Evolutionary conservation across 2,888 invertebrate genomes (phyloP), one percentile per base, ranked within the genome.

Genomic region (Schizotus pectinicornis): DNA sequence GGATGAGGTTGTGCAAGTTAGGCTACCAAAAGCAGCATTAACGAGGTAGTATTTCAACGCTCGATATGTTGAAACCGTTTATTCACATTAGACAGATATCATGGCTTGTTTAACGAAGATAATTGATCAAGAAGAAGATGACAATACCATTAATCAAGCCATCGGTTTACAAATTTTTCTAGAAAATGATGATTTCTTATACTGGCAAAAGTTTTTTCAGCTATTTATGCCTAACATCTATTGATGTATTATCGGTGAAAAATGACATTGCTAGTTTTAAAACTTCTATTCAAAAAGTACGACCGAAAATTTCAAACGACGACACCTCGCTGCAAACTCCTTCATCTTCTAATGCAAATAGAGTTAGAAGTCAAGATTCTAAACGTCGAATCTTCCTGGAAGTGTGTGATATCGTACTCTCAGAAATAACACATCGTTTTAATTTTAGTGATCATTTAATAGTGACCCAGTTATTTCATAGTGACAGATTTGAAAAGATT

Each of bases 201-300:
- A 64, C 64, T 72, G 72, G 71, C 55, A 72, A 36, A 56, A 53
- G 7, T 58, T 65, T 56, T 71, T 72, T 50, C 63, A 71, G 56
- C 54, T 41, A 39, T 43, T 68, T 7, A 69, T 69, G 70, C 67
- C 67, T n/a, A 62, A 68, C 49, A 61, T 67, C 1, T 67, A 58
- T 46, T 1, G 61, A 63, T 33, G 46, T 54, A n/a, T 12, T 32
- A 35, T 38, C 32, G 22, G 43, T 31, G 12, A 54, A 52, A 43
- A 58, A 53, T 12, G 36, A 32, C 38, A 58, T 58, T n/a, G 22
- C 11, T 6, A 11, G 6, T 22, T 58, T 58, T 45, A 35, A 49
- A 36, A 49, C n/a, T 8, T 8, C 9, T 8, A 48, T 57, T 7
- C 7, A 9, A 33, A 14, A 13, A 48, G 11, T 48, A 8, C 12